phyloP scores from a whole-genome alignment of 1,140 invertebrate species.

The Bombyx mori region DNA sequence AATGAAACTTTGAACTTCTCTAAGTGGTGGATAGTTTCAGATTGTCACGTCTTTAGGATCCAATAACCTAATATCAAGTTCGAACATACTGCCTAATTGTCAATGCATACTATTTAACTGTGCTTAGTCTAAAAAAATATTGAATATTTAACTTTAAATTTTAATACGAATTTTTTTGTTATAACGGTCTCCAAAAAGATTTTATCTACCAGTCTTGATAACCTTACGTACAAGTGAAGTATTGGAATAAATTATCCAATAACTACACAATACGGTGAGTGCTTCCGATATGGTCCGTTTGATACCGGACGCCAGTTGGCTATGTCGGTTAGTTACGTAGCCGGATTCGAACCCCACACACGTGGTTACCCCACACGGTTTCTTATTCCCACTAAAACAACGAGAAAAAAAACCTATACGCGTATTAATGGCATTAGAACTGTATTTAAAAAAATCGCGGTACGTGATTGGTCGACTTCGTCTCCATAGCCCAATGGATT shows the following conservation, averaged over 20 bases:
- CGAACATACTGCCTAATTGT: too few species aligned
- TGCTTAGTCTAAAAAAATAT: too few species aligned
- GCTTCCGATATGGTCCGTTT: conserved; percentile 51
- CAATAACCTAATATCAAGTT: too few species aligned
- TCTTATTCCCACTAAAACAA: background rate
- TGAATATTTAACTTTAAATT: too few species aligned
- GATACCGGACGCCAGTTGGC: conserved; percentile 53
- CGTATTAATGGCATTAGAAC: conserved; percentile 2
- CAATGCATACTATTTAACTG: too few species aligned
- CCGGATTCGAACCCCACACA: conserved; percentile 58
- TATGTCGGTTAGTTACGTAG: conserved; percentile 46
- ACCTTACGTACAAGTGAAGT: conserved; percentile 16
- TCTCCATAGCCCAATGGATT: too few species aligned
- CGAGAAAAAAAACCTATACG: background rate
- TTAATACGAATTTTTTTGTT: too few species aligned
- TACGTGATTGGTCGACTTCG: background rate
- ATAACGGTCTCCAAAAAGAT: too few species aligned
- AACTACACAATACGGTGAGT: conserved; percentile 37
- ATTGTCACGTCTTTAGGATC: too few species aligned
- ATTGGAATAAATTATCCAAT: conserved; percentile 48
- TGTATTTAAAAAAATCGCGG: background rate
- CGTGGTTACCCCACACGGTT: conserved; percentile 21
- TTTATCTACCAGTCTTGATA: background rate
- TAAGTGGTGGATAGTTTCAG: too few species aligned
- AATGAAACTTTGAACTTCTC: too few species aligned